Percentiles rank a stretch among this genome's conserved stretches.
Evolutionary conservation across 2,113 vertebrate species (phyloP).

Genomic region (Xiphophorus hellerii): DNA sequence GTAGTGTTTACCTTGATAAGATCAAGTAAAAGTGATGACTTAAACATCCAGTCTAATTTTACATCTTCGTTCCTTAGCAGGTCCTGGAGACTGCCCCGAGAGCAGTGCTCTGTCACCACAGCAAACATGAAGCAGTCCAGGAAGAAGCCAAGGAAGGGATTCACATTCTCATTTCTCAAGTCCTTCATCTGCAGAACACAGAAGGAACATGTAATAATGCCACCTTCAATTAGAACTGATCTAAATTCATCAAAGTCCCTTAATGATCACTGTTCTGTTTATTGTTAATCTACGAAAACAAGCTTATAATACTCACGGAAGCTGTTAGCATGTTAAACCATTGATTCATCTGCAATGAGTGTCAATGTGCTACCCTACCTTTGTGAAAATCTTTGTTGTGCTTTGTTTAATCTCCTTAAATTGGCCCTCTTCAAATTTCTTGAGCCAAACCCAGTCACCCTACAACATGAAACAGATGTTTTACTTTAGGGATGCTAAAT

Average conservation of each 20-base stretch:
- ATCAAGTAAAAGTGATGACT: slow-evolving; percentile 91
- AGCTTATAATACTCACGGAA: not conserved
- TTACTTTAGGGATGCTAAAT: not conserved
- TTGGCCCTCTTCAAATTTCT: slow-evolving; percentile 82
- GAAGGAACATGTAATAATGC: not conserved
- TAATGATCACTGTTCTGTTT: not conserved
- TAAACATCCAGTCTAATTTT: slow-evolving; percentile 96
- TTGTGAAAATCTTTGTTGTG: slow-evolving; percentile 85
- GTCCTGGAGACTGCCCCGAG: slow-evolving; percentile 90
- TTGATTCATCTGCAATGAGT: not conserved
- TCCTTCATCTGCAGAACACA: slow-evolving; percentile 86
- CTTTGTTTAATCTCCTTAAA: slow-evolving; percentile 82
- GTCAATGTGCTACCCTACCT: slow-evolving; percentile 74
- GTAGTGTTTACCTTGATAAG: slow-evolving; percentile 86
- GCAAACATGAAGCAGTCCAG: slow-evolving; percentile 86
- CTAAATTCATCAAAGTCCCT: not conserved
- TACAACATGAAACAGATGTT: slow-evolving; percentile 52
- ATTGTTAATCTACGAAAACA: not conserved
- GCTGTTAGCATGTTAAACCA: not conserved
- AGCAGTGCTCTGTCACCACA: slow-evolving; percentile 90
- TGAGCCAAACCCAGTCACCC: slow-evolving; percentile 94
- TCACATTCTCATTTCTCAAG: slow-evolving; percentile 90
- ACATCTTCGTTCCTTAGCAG: slow-evolving; percentile 89
- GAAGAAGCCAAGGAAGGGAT: slow-evolving; percentile 91
- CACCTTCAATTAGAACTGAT: not conserved